These are phyloP conservation scores for Carcina quercana DNA, from an alignment of 2,888 invertebrate species.

Conservation along the genomic window DNA sequence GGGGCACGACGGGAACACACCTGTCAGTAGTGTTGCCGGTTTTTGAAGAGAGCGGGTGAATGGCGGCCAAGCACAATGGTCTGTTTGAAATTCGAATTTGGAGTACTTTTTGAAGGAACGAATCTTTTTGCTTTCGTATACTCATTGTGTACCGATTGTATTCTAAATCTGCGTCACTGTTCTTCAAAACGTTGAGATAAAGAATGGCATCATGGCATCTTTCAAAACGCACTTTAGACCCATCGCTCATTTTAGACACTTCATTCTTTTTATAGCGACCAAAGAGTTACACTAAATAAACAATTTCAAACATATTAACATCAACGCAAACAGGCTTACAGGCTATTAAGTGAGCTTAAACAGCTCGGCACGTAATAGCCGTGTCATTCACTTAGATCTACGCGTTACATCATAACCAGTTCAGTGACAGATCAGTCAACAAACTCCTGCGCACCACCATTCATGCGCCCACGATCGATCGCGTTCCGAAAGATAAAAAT, in stretches of 20 bases:
- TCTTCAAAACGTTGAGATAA: too few relatives aligned
- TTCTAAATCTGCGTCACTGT: not conserved
- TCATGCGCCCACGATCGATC: slow-evolving; percentile 51
- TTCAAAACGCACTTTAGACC: too few relatives aligned
- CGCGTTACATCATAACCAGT: slow-evolving; percentile 65
- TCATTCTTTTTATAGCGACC: not conserved
- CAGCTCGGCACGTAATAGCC: slow-evolving; percentile 20
- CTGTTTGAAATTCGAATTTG: slow-evolving; percentile 44
- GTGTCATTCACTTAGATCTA: slow-evolving; percentile 37
- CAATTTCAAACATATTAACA: not conserved
- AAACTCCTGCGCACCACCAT: slow-evolving; percentile 45
- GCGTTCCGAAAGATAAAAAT: slow-evolving; percentile 22
- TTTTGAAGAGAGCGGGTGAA: slow-evolving; percentile 68
- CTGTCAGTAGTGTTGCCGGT: slow-evolving; percentile 72
- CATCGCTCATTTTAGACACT: too few relatives aligned
- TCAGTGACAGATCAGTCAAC: slow-evolving; percentile 56
- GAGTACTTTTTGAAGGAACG: slow-evolving; percentile 12
- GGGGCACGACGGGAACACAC: slow-evolving; percentile 72
- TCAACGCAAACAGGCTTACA: slow-evolving; percentile 1
- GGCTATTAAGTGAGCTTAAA: slow-evolving; percentile 8
- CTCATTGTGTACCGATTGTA: too few relatives aligned
- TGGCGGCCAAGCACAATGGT: slow-evolving; percentile 51
- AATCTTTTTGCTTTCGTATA: slow-evolving; percentile 4
- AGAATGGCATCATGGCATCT: too few relatives aligned
- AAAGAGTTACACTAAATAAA: not conserved